phyloP scores from a whole-genome alignment of 2,888 invertebrate species.

The Andrena flavipes region DNA sequence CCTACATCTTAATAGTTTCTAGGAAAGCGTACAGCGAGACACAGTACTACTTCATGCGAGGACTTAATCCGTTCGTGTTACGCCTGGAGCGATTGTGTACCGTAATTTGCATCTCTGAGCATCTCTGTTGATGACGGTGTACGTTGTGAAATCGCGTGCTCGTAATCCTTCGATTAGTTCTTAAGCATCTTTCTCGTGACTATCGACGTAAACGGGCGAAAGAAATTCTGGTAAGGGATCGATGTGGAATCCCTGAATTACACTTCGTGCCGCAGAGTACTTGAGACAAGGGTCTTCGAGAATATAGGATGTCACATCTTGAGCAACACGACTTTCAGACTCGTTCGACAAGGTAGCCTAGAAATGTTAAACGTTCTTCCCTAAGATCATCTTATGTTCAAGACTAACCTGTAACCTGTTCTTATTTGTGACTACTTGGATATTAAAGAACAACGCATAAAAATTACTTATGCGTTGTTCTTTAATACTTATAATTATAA shows the following conservation, averaged over 20 bases:
- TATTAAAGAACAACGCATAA: no score
- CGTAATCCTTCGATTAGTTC: not conserved
- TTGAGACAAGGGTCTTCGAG: not conserved
- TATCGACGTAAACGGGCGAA: conserved; percentile 3
- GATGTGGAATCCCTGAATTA: not conserved
- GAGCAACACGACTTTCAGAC: not conserved
- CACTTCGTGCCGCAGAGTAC: not conserved
- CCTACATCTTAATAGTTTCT: not conserved
- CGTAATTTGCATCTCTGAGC: conserved; percentile 30
- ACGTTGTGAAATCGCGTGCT: conserved; percentile 11
- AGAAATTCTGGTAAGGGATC: not conserved
- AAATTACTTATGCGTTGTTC: no score
- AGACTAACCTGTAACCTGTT: no score
- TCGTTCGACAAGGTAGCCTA: no score
- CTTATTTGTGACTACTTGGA: no score
- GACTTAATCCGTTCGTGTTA: conserved; percentile 36
- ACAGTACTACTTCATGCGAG: not conserved
- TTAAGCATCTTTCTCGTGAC: not conserved
- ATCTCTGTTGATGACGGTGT: not conserved
- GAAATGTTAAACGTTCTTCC: no score
- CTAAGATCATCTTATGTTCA: no score
- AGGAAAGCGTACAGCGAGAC: not conserved
- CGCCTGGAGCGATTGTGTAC: conserved; percentile 28
- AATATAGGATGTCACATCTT: not conserved
- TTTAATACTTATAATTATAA: no score